Base-by-base conservation (phyloP, 2,888 invertebrate species). In the Acrobasis consociella region DNA sequence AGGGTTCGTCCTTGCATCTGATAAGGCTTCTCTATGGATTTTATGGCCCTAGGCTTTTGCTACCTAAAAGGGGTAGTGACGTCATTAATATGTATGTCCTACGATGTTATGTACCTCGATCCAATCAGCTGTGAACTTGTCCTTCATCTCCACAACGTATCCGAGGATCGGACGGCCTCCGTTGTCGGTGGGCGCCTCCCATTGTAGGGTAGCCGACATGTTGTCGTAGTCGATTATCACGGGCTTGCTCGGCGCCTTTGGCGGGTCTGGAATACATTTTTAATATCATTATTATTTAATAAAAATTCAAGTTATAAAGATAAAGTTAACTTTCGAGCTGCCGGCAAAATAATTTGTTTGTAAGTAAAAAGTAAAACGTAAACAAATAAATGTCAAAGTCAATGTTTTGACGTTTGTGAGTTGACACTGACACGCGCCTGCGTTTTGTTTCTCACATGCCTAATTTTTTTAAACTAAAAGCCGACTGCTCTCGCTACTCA, bases 191-290 rank as follows among this genome's bases (percentile, higher is more conserved):
- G 99, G 99, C 62, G 97, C 96, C 67, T 95, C 95, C 99, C 99
- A 99, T 84, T 96, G 95, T 58, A 98, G 93, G 2, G 97, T 96
- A 0, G 97, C 99, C 71, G 98, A 98, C 82, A 95, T 95, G 79
- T 97, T 97, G 86, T 99, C 99, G 86, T 98, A 99, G 80, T 99
- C 99, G 67, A 95, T 95, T 72, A 98, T 97, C 56, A 96, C 96
- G 0, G 99, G 99, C 86, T 97, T 97, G 64, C 97, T 95, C 60
- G 99, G 99, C 71, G 96, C 95, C 70, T 96, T 96, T 62, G 99
- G 98, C 74, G 97, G 97, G 83, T 97, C 97, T 96, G 80, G 1
- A 56, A 60, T 62, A 49, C 42, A 56, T 56, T 56, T 56, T 56
- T 17, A 5, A 9, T n/a, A 9, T 37, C 15, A 7, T 46, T n/a